Percentiles rank a stretch among this genome's conserved stretches.
Evolutionary conservation across 2,888 invertebrate species (phyloP).

Genomic region (Lochmaea capreae): DNA sequence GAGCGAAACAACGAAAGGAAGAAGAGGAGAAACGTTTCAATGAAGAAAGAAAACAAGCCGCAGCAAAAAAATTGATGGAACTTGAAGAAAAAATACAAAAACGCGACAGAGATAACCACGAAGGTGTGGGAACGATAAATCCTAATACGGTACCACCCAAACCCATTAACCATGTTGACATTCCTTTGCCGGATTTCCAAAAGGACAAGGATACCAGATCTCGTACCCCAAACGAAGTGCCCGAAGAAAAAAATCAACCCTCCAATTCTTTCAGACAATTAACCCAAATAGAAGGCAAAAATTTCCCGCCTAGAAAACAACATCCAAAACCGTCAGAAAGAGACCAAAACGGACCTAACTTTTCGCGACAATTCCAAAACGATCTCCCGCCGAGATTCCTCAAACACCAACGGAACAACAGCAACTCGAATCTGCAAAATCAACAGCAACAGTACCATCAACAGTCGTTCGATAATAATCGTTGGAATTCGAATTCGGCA

Average conservation of each 20-base stretch:
- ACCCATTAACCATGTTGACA: constrained; percentile 64
- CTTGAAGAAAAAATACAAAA: constrained; percentile 74
- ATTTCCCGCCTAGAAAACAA: constrained; percentile 51
- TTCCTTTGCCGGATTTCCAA: constrained; percentile 70
- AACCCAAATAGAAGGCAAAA: constrained; percentile 64
- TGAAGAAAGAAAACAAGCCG: constrained; percentile 70
- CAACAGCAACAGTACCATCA: constrained; percentile 50
- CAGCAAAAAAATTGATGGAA: constrained; percentile 76
- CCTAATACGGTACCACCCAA: constrained; percentile 62
- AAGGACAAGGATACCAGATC: constrained; percentile 59
- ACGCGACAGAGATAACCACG: constrained; percentile 68
- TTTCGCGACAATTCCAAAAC: constrained; percentile 81
- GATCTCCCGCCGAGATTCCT: constrained; percentile 89
- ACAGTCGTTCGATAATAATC: constrained; percentile 46
- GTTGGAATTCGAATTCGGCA: constrained; percentile 47
- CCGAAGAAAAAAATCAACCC: constrained; percentile 49
- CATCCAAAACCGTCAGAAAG: constrained; percentile 56
- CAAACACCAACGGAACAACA: constrained; percentile 77
- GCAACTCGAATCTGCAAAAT: constrained; percentile 55
- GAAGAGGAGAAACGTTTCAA: constrained; percentile 86
- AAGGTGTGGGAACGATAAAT: constrained; percentile 65
- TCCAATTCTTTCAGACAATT: constrained; percentile 60
- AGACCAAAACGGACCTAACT: constrained; percentile 69
- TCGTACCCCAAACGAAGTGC: constrained; percentile 52
- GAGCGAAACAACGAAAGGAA: constrained; percentile 87